phyloP scores from a whole-genome alignment of 2,888 invertebrate species.

The Lithophane socia region DNA sequence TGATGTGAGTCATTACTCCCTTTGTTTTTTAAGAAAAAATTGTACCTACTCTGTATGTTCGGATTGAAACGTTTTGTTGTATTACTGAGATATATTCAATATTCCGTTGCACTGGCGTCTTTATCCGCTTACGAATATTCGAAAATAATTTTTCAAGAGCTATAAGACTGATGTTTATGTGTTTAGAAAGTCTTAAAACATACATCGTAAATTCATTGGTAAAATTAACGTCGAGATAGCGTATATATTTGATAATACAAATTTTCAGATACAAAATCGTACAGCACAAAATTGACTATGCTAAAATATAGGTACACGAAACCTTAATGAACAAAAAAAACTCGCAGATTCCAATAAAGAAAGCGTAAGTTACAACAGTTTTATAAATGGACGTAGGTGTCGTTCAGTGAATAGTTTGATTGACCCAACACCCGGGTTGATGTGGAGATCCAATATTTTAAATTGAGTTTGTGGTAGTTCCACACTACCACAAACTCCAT shows the following conservation, averaged over 20 bases:
- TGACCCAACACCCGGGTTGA: neutral
- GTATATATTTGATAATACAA: neutral
- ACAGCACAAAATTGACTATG: neutral
- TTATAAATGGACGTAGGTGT: neutral
- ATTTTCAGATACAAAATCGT: conserved; percentile 5
- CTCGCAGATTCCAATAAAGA: neutral
- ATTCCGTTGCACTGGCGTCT: neutral
- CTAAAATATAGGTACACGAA: no score
- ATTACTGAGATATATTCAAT: neutral
- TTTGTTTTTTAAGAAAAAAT: conserved; percentile 10
- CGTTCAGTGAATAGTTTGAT: conserved; percentile 6
- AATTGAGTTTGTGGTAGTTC: neutral
- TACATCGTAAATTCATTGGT: neutral
- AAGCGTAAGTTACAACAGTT: neutral
- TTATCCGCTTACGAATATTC: neutral
- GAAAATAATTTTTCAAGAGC: neutral
- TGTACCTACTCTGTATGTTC: neutral
- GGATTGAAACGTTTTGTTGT: neutral
- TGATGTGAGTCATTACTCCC: neutral
- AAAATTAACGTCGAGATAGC: neutral
- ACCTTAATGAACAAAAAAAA: neutral
- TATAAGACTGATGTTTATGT: neutral
- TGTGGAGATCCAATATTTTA: conserved; percentile 27
- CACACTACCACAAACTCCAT: no score
- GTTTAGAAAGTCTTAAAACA: neutral